Base-by-base conservation (phyloP, 2,888 invertebrate genomes). In the Amphipoea lucens region DNA sequence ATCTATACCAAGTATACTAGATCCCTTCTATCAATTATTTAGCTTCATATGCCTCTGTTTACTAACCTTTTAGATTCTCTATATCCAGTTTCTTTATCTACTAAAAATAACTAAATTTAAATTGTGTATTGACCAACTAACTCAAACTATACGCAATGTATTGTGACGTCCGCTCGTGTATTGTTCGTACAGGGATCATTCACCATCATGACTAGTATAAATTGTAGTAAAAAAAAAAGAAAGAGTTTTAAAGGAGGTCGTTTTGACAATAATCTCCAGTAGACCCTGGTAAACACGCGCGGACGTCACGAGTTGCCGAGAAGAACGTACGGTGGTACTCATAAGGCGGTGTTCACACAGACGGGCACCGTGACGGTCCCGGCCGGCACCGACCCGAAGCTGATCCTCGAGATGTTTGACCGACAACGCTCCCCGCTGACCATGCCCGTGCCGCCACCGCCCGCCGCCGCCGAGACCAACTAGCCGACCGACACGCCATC, bases 351-450 rank as follows among this genome's bases (percentile, higher is more conserved):
- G 88, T 91, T 87, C 89, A 87, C 88, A 90, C 96, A 97, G 97
- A 97, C 97, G 95, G 97, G 97, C 90, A 97, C 97, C 87, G 95
- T 97, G 93, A 97, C 97, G 88, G 97, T 97, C 79, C 97, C 97
- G 86, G 97, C 97, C 92, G 97, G 97, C 86, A 97, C 97, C 79
- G 97, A 97, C 93, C 97, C 97, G 90, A 97, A 97, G 94, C 95
- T 96, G 90, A 97, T 97, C 90, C 95, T 97, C 88, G 97, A 97
- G 95, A 97, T 97, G 97, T 97, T 97, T 95, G 97, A 97, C 94
- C 95, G 97, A 36, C 96, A 96, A 85, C 94, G 97, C 68, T 91
- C 95, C 80, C 96, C 97, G 75, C 95, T 97, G 81, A 78, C 93
- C 88, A 95, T 95, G 79, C 97, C 97, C 78, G 94, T 95, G 82